Evolutionary conservation across 2,797 vertebrate species (phyloP).

Genomic region (Helarctos malayanus): DNA sequence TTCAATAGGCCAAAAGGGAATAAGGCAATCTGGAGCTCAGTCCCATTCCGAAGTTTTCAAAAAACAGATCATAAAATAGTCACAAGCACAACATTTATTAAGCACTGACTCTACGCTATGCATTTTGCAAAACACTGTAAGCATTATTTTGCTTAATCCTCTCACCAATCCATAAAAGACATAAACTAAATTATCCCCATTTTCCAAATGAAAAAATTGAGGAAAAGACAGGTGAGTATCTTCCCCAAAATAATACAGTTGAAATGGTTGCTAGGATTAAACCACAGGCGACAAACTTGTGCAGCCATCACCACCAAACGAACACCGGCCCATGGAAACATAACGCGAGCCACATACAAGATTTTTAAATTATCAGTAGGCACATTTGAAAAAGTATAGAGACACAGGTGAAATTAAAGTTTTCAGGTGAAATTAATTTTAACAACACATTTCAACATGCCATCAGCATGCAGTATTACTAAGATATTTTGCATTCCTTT

Average conservation of each 20-base stretch:
- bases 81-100: not conserved
- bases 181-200: constrained; percentile 18
- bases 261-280: not conserved
- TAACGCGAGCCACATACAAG: not conserved
- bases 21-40: not conserved
- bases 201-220: constrained; percentile 6
- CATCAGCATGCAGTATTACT: not conserved
- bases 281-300: not conserved
- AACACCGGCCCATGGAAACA: not conserved
- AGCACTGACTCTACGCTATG: not conserved
- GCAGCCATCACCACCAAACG: not conserved
- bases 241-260: not conserved
- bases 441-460: not conserved
- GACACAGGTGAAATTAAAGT: not conserved
- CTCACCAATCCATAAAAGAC: not conserved
- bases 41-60: not conserved
- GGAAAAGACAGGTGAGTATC: not conserved
- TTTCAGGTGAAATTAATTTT: not conserved
- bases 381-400: not conserved
- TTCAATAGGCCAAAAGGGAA: not conserved
- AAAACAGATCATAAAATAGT: constrained; percentile 9
- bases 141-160: constrained; percentile 7
- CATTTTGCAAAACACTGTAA: constrained; percentile 34
- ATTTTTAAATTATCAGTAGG: not conserved
- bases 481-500: not conserved